A percentile compares a stretch with the other conserved stretches of the same genome.
These are phyloP conservation scores for Megastigmus dorsalis DNA, from an alignment of 2,888 invertebrate species.

Conservation along the genomic window DNA sequence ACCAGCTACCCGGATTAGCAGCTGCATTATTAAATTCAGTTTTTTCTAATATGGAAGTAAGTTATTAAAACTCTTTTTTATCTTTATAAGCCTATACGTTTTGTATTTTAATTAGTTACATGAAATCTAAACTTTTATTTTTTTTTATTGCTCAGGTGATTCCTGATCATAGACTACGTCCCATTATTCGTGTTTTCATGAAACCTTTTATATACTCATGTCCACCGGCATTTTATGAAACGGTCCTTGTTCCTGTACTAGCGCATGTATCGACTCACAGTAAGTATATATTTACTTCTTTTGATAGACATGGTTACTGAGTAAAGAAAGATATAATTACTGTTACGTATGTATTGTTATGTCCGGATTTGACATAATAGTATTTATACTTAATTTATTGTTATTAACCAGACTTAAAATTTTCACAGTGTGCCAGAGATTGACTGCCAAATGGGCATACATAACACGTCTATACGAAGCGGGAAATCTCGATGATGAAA, in stretches of 20 bases:
- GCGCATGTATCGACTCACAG: constrained; percentile 86
- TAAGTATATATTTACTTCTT: constrained; percentile 74
- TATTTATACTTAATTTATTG: neutral
- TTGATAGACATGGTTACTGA: neutral
- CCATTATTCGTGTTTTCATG: constrained; percentile 88
- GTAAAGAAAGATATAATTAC: no score
- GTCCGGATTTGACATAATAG: neutral
- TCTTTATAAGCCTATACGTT: neutral
- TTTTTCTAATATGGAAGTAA: constrained; percentile 80
- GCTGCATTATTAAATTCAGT: constrained; percentile 84
- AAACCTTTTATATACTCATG: constrained; percentile 91
- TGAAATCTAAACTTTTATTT: constrained; percentile 3
- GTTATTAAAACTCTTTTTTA: constrained; percentile 38
- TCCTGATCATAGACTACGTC: constrained; percentile 90
- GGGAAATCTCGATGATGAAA: constrained; percentile 84
- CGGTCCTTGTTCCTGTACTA: constrained; percentile 86
- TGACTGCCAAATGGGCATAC: constrained; percentile 87
- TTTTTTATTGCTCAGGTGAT: constrained; percentile 76
- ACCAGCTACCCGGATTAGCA: constrained; percentile 85
- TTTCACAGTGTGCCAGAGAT: constrained; percentile 76
- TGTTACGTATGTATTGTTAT: neutral
- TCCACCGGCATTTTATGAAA: constrained; percentile 86
- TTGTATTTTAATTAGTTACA: neutral
- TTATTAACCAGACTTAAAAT: constrained; percentile 18
- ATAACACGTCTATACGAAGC: constrained; percentile 85